Base-by-base conservation (phyloP, 2,888 invertebrate genomes). In the Yponomeuta evonymella region DNA sequence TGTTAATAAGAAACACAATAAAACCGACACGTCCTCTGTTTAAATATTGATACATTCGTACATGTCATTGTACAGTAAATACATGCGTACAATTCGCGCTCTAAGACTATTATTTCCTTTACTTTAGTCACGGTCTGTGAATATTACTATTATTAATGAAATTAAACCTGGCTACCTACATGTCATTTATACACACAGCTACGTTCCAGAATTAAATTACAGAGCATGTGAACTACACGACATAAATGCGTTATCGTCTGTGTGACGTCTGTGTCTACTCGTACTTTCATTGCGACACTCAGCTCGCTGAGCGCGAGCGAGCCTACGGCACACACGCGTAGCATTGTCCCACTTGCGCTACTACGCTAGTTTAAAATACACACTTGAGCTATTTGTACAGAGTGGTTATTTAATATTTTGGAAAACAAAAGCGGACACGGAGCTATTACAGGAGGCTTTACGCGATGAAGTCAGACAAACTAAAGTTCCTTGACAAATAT, bases 211-310 rank as follows among this genome's bases (percentile, higher is more conserved):
- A 51, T 51, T 51, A 51, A 58, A 58, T 58, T 58, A 58, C 12
- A 58, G 15, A 15, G 12, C 51, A 12, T 58, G 51, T 58, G 3
- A 58, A 58, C 51, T 58, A 58, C 51, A 65, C 65, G 30, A 65
- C 23, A 65, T 76, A 76, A 78, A 76, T 77, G 79, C 77, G 75
- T 70, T 58, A 58, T 58, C 51, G 51, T 58, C 51, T 8, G 51
- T 58, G 51, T 58, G 51, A 58, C 70, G 73, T 67, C 71, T 74
- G 71, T 70, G 73, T 72, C 73, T 73, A 74, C 73, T 75, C 75
- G 79, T 79, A 79, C 81, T 80, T 77, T 74, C 77, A 77, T 74
- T 74, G 76, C 72, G 75, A 69, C 58, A 51, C 64, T 9, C 9
- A 36, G 73, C 72, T 66, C 72, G 72, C 73, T 70, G 67, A 43